These are phyloP conservation scores for Pilophorus perplexus DNA, from an alignment of 2,888 invertebrate species.

Conservation along the genomic window DNA sequence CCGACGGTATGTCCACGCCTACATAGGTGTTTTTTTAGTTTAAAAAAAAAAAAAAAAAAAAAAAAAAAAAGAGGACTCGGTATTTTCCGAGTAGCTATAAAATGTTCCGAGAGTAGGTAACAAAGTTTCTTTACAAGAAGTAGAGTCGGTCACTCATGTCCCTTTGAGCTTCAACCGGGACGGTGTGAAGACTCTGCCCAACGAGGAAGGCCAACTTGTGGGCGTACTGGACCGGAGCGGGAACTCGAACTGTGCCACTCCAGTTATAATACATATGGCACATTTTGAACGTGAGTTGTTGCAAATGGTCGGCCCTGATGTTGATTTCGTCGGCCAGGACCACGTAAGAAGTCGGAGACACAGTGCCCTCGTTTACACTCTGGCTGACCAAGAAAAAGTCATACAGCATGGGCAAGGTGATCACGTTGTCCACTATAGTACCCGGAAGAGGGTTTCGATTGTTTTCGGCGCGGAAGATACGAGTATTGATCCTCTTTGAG, in stretches of 20 bases:
- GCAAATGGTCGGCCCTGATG: slow-evolving; percentile 66
- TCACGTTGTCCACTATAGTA: slow-evolving; percentile 78
- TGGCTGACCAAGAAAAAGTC: slow-evolving; percentile 90
- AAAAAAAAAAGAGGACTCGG: no score
- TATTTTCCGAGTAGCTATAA: no score
- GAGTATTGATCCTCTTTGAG: slow-evolving; percentile 81
- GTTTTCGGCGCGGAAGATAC: slow-evolving; percentile 60
- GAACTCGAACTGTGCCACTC: slow-evolving; percentile 75
- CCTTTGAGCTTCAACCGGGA: slow-evolving; percentile 54
- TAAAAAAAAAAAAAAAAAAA: no score
- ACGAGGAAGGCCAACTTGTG: slow-evolving; percentile 89
- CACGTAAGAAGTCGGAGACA: slow-evolving; percentile 85
- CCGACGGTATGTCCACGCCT: no score
- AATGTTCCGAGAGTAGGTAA: no score
- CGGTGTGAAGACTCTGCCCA: slow-evolving; percentile 71
- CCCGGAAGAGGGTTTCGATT: slow-evolving; percentile 73
- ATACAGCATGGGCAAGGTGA: slow-evolving; percentile 71
- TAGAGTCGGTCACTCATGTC: slow-evolving; percentile 45
- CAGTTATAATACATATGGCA: slow-evolving; percentile 90
- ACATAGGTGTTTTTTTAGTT: no score
- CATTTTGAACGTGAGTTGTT: slow-evolving; percentile 80
- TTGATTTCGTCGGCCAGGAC: slow-evolving; percentile 67
- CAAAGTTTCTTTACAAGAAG: slow-evolving; percentile 44
- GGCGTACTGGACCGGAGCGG: slow-evolving; percentile 93
- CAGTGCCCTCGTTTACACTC: slow-evolving; percentile 80